phyloP scores from a whole-genome alignment of 2,113 vertebrate species.

The Phocoena sinus region DNA sequence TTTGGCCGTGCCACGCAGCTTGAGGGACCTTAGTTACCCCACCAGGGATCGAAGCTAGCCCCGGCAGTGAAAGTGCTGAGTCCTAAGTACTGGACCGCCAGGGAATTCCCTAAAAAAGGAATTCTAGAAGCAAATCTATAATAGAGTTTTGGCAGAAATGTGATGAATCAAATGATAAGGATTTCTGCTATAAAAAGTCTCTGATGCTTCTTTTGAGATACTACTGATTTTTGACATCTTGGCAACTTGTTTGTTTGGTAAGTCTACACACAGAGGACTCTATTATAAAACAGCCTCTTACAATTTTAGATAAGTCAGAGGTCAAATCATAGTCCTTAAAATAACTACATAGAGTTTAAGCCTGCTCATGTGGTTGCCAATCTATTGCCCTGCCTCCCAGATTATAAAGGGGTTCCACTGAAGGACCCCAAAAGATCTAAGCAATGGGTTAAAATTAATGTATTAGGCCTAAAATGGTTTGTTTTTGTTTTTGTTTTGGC shows the following conservation, averaged over 20 bases:
- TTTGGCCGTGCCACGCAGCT: not conserved
- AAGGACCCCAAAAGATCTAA: not conserved
- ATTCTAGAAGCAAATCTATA: constrained; percentile 9
- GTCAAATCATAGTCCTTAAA: constrained; percentile 37
- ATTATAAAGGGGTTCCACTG: not conserved
- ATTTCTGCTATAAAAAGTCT: not conserved
- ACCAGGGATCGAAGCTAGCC: not conserved
- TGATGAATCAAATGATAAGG: not conserved
- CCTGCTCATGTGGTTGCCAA: not conserved
- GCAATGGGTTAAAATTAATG: not conserved
- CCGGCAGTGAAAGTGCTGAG: not conserved
- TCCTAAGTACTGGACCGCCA: not conserved
- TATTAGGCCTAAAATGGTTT: not conserved
- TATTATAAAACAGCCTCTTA: not conserved
- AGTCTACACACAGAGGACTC: not conserved
- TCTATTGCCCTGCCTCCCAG: not conserved
- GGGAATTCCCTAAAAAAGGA: not conserved
- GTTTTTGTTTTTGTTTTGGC: too few species aligned
- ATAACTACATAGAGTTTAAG: not conserved
- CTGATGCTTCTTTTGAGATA: not conserved
- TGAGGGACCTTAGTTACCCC: not conserved
- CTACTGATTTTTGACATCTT: constrained; percentile 1
- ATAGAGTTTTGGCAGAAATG: not conserved
- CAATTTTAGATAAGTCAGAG: not conserved
- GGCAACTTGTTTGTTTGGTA: not conserved